Evolutionary conservation across 2,888 invertebrate genomes (phyloP).

Genomic region (Homarus gammarus): DNA sequence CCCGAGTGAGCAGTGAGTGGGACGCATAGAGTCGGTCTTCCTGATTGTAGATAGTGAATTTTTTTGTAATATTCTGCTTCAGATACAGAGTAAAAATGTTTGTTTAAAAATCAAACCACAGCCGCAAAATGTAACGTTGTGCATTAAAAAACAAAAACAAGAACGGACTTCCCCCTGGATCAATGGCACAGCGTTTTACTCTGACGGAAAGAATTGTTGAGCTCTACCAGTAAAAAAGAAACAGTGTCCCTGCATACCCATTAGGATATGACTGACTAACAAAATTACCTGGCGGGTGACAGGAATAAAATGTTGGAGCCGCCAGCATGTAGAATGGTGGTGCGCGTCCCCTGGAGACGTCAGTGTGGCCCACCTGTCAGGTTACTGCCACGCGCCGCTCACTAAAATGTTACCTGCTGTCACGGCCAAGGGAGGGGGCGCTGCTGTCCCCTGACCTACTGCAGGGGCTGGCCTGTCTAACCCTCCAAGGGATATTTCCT

Average conservation of each 20-base stretch:
- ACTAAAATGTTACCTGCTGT: constrained; percentile 3
- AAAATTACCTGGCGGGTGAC: neutral
- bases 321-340: neutral
- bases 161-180: neutral
- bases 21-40: too few species aligned
- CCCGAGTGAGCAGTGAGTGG: too few species aligned
- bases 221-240: neutral
- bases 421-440: neutral
- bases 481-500: too few species aligned
- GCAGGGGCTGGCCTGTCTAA: neutral
- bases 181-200: neutral
- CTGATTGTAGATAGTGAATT: too few species aligned
- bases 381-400: neutral
- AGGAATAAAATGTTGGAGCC: neutral
- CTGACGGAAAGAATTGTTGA: neutral
- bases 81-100: too few species aligned
- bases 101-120: too few species aligned
- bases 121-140: too few species aligned
- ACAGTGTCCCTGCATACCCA: neutral
- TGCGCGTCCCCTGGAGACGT: neutral
- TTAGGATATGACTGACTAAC: neutral
- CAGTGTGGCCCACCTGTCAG: neutral
- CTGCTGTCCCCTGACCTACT: too few species aligned
- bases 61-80: too few species aligned
- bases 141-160: too few species aligned